Conservation (phyloP, 2,113 vertebrate species). For the Sarotherodon lohbergeri region DNA sequence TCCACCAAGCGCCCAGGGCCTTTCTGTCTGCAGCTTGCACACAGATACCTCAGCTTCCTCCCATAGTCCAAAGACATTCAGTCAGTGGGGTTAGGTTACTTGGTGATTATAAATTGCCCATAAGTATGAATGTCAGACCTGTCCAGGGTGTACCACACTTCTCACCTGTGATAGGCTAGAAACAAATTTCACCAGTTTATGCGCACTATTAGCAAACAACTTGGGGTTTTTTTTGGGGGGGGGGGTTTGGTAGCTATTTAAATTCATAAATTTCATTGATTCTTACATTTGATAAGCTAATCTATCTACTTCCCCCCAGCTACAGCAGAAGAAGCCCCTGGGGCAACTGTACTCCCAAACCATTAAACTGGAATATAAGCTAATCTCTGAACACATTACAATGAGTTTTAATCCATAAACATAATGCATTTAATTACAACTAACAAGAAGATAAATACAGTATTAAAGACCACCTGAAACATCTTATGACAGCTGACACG, state of each 20-base stretch:
- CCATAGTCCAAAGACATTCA: background rate
- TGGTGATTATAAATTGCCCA: background rate
- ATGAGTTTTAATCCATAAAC: slow-evolving; percentile 5
- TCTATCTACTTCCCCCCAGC: background rate
- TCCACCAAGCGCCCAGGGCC: background rate
- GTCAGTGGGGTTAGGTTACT: background rate
- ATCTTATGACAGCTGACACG: background rate
- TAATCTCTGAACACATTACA: background rate
- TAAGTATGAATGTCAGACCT: background rate
- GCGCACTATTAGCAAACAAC: background rate
- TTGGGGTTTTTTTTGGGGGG: accelerated
- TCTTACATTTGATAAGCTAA: background rate
- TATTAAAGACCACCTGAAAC: slow-evolving; percentile 2
- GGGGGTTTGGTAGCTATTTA: background rate
- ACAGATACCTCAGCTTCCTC: background rate
- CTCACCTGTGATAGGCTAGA: background rate
- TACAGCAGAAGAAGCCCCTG: accelerated
- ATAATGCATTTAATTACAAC: slow-evolving; percentile 40
- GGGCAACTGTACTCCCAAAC: background rate
- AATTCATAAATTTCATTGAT: background rate
- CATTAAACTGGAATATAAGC: background rate
- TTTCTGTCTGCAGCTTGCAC: background rate
- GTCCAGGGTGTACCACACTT: background rate
- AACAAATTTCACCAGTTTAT: background rate
- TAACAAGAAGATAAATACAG: slow-evolving; percentile 27